phyloP scores from a whole-genome alignment of 2,113 vertebrate genomes.

The Dromaius novaehollandiae region DNA sequence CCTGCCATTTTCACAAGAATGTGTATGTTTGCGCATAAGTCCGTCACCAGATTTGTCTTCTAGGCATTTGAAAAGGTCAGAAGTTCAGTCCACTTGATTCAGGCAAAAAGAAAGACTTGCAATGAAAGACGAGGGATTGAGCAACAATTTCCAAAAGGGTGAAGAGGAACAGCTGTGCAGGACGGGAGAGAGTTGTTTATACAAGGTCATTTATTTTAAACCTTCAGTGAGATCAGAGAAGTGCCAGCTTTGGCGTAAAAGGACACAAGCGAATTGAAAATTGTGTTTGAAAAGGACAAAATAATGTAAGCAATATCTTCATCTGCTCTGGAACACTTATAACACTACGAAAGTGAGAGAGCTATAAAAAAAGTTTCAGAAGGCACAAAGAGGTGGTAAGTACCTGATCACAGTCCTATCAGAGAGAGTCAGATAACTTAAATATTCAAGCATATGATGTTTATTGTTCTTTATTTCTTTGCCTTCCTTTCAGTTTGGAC shows the following conservation, averaged over 20 bases:
- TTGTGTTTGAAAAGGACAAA: background rate
- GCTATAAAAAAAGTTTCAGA: background rate
- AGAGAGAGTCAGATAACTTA: background rate
- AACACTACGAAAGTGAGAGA: background rate
- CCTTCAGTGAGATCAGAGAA: background rate
- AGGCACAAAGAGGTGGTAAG: background rate
- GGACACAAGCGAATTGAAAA: background rate
- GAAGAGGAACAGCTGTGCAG: background rate
- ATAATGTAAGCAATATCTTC: background rate
- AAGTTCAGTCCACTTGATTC: background rate
- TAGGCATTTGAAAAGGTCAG: background rate
- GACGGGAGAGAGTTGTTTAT: background rate
- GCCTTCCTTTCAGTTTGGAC: background rate
- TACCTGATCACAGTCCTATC: background rate
- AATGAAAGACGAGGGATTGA: background rate
- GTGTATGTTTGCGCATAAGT: accelerated
- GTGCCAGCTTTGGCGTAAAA: background rate
- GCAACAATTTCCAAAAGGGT: background rate
- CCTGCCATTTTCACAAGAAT: background rate
- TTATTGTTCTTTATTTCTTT: background rate
- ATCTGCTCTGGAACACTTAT: background rate
- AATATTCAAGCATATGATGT: background rate
- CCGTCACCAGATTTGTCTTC: background rate
- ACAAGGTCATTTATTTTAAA: background rate
- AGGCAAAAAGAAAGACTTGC: background rate